Base-by-base conservation (phyloP, 2,888 invertebrate genomes). In the Xestia rhomboidea region DNA sequence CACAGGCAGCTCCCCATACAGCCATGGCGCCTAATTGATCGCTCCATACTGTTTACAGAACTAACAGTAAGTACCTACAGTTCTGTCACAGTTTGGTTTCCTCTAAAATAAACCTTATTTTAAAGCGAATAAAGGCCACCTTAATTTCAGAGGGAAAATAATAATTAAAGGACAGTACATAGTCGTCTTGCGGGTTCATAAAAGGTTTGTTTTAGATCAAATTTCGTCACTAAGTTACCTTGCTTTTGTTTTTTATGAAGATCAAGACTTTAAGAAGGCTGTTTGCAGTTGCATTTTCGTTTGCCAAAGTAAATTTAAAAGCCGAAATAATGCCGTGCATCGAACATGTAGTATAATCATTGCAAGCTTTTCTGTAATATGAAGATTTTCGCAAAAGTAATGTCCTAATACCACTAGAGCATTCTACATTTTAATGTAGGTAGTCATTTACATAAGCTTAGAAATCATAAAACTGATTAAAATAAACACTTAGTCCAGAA, bases 21-120 rank as follows among this genome's bases (percentile, higher is more conserved):
- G 85, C 90, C 86, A 49, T n/a, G 60, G 38, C 73, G 83, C 83
- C 84, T 93, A 93, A 94, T 93, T 93, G 93, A 95, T 93, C 88
- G 87, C 54, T 81, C 85, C 84, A 82, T 49, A 66, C 76, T 89
- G 87, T 80, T 85, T 85, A 63, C 81, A 41, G 41, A 70, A 70
- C 72, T 78, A 88, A 89, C 82, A 76, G 66, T 49, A 64, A 82
- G 2, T 34, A 34, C 4, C 76, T 81, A 51, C 38, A 41, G 62
- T 62, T 34, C 30, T 21, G 10, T 5, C 62, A 34, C 0, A 21
- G 10, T 21, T 30, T 21, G 1, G 15, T 3, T 60, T 10, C 10
- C 10, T 21, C 11, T 21, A 2, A 21, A 62, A 34, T 34, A 21
- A 21, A 62, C 30, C 11, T 62, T 34, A 62, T 21, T 0, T 0